Evolutionary conservation across 2,113 vertebrate species (phyloP).

Genomic region (Phylloscopus trochilus): DNA sequence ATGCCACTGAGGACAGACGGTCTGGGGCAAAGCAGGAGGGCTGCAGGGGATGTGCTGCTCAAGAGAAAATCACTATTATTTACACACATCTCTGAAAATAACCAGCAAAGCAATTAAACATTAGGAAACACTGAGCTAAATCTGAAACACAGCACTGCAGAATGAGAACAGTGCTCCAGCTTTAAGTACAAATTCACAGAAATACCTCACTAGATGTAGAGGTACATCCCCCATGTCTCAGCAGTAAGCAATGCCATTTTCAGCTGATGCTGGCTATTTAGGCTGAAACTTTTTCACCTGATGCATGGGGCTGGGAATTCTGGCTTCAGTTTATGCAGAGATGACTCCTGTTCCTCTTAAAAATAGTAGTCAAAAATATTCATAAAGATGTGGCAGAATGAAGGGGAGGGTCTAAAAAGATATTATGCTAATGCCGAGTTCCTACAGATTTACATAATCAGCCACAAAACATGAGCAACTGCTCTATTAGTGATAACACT

Average conservation of each 20-base stretch:
- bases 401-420: background rate
- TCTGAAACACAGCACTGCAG: background rate
- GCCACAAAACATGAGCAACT: background rate
- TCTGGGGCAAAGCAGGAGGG: background rate
- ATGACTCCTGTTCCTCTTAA: background rate
- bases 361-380: background rate
- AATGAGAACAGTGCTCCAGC: background rate
- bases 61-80: background rate
- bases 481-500: constrained; percentile 32
- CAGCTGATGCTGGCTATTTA: background rate
- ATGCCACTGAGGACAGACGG: rapidly evolving
- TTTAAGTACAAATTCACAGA: background rate
- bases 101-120: background rate
- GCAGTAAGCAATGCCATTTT: background rate
- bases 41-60: background rate
- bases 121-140: background rate
- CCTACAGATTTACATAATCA: constrained; percentile 14
- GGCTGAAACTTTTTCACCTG: background rate
- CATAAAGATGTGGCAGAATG: background rate
- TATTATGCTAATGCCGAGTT: background rate
- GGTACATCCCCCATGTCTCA: rapidly evolving
- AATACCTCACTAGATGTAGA: background rate
- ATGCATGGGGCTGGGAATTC: background rate
- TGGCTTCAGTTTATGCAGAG: background rate
- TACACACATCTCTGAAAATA: background rate